A percentile compares a stretch with the other conserved stretches of the same genome.
phyloP scores from a whole-genome alignment of 2,888 invertebrate species.

The Cerceris ruficornis region DNA sequence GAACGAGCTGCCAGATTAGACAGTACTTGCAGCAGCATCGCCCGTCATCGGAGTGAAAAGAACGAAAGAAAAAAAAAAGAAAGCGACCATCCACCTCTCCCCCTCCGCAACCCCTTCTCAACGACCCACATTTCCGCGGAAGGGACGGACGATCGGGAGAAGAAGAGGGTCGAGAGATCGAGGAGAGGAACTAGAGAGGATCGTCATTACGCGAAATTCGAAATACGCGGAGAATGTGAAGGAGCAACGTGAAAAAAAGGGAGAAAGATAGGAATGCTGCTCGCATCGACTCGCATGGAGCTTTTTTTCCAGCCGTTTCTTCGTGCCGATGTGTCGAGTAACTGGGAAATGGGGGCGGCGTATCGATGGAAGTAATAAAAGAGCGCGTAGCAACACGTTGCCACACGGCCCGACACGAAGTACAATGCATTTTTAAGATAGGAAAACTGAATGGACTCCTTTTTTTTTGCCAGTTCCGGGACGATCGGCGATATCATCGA shows the following conservation, averaged over 20 bases:
- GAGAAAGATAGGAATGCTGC: neutral
- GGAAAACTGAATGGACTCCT: neutral
- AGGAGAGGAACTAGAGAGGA: neutral
- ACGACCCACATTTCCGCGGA: neutral
- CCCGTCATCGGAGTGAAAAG: neutral
- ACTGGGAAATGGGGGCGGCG: neutral
- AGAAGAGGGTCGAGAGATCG: neutral
- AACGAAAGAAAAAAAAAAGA: neutral
- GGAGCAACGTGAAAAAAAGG: neutral
- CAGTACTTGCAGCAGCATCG: constrained; percentile 55
- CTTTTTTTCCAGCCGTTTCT: neutral
- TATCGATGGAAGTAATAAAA: constrained; percentile 15
- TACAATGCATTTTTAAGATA: constrained; percentile 35
- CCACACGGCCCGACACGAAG: constrained; percentile 26
- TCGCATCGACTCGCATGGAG: neutral
- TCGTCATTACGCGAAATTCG: constrained; percentile 2
- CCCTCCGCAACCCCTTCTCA: neutral
- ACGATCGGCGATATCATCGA: neutral
- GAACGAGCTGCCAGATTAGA: constrained; percentile 75
- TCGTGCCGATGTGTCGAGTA: neutral
- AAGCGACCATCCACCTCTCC: neutral
- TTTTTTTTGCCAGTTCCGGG: constrained; percentile 6
- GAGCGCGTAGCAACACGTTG: constrained; percentile 29
- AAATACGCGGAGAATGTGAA: neutral
- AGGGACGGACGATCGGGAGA: neutral